phyloP scores from a whole-genome alignment of 2,113 vertebrate species.

The Chroicocephalus ridibundus region DNA sequence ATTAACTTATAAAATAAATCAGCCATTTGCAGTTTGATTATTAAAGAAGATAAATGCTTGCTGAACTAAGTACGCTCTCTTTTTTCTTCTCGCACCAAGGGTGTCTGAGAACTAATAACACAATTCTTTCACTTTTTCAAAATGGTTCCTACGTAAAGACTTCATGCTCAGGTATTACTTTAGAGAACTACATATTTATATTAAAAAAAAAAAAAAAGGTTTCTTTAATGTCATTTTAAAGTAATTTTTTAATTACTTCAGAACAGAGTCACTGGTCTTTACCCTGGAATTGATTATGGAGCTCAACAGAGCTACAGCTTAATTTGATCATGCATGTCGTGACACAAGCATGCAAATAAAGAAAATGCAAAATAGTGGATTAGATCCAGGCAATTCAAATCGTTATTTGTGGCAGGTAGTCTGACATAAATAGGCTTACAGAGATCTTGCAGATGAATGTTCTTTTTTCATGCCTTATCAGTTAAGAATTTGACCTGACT shows the following conservation, averaged over 20 bases:
- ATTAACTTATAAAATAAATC: constrained; percentile 43
- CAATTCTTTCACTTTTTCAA: background rate
- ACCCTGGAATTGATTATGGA: background rate
- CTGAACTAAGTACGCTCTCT: background rate
- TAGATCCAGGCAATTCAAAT: background rate
- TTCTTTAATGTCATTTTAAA: too few relatives aligned
- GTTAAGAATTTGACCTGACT: background rate
- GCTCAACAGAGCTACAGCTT: background rate
- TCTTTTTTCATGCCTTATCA: background rate
- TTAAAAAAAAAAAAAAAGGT: background rate
- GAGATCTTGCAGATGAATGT: background rate
- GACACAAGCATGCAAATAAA: background rate
- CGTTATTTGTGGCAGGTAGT: background rate
- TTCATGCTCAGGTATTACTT: background rate
- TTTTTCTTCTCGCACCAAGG: background rate
- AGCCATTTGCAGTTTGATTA: constrained; percentile 17
- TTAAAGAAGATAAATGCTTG: constrained; percentile 39
- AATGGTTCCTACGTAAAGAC: background rate
- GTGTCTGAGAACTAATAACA: background rate
- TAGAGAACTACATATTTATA: background rate
- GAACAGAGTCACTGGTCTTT: background rate
- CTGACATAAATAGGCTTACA: background rate
- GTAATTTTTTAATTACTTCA: background rate
- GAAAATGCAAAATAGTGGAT: background rate
- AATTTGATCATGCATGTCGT: background rate